phyloP scores from a whole-genome alignment of 1,140 invertebrate genomes.

The Drosophila suzukii region DNA sequence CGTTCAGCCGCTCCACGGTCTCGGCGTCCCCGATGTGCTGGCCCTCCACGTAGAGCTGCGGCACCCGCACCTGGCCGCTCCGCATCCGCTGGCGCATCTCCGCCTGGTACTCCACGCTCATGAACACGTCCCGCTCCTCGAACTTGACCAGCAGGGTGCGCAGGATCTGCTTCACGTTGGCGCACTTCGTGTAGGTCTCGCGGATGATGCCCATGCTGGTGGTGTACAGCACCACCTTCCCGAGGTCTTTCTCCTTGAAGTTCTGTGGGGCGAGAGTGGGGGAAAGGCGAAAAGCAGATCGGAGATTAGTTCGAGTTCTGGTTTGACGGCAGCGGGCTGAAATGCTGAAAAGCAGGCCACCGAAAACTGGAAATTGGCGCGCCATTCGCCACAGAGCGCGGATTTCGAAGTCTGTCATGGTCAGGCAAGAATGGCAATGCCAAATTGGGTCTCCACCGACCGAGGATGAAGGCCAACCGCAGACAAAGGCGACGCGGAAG shows the following conservation, averaged over 20 bases:
- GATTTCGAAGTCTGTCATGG: slow-evolving; percentile 58
- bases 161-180: slow-evolving; percentile 95
- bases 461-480: slow-evolving; percentile 44
- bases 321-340: slow-evolving; percentile 36
- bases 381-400: slow-evolving; percentile 68
- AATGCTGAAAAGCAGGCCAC: slow-evolving; percentile 61
- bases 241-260: slow-evolving; percentile 94
- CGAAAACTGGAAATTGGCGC: slow-evolving; percentile 67
- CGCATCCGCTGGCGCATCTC: slow-evolving; percentile 94
- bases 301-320: slow-evolving; percentile 54
- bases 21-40: slow-evolving; percentile 95
- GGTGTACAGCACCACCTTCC: slow-evolving; percentile 96
- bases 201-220: slow-evolving; percentile 97
- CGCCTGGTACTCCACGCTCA: slow-evolving; percentile 94
- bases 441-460: slow-evolving; percentile 44
- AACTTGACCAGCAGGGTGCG: slow-evolving; percentile 96
- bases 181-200: slow-evolving; percentile 94
- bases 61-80: slow-evolving; percentile 90
- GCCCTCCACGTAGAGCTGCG: slow-evolving; percentile 96
- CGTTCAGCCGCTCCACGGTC: slow-evolving; percentile 94
- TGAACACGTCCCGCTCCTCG: slow-evolving; percentile 97
- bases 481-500: slow-evolving; percentile 41
- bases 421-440: slow-evolving; percentile 43
- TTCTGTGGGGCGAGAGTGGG: slow-evolving; percentile 86
- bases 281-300: slow-evolving; percentile 5